Evolutionary conservation across 23 tunicate genomes (phyloP), one percentile per base, ranked within the genome.

Genomic region (Pegea sp.): DNA sequence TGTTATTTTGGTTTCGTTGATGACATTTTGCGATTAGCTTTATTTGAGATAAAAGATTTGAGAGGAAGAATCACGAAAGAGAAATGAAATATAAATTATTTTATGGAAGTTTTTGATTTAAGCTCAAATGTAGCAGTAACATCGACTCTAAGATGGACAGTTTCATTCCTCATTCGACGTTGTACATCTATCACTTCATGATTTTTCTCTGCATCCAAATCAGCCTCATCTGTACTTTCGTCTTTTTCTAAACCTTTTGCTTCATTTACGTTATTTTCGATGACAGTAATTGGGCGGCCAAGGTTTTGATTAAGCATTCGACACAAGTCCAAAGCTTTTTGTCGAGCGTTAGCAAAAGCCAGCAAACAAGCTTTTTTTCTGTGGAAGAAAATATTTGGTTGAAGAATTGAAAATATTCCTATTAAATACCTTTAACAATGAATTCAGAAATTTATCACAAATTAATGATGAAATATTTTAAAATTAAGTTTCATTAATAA

Each of bases 311-410:
- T 81, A 33, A 81, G 56, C 48, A 81, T 50, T 3, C 75, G 65
- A 49, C 93, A 81, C 3, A 81, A 62, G 29, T 81, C 93, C 19
- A 62, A 33, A 23, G 93, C 93, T 56, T 81, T 81, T 50, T 72
- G 75, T 22, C 73, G 58, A 21, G 93, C 93, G 49, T 72, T 81
- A 5, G 81, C 58, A n/a, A 81, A 67, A 8, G 93, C 93, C 8
- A 76, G 52, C 0, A 81, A 43, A 44, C 93, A 81, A 32, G 93
- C 62, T 64, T 81, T 68, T 46, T 66, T 71, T 54, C 93, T 73
- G 51, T 42, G 21, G 18, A 18, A 33, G 21, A 22, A 38, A 38
- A n/a, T n/a, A n/a, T n/a, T n/a, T n/a, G n/a, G n/a, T n/a, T n/a
- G n/a, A n/a, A n/a, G n/a, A n/a, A n/a, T n/a, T n/a, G n/a, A n/a